Evolutionary conservation across 2,888 invertebrate genomes (phyloP).

Genomic region (Ashinkailepas kermadecensis): DNA sequence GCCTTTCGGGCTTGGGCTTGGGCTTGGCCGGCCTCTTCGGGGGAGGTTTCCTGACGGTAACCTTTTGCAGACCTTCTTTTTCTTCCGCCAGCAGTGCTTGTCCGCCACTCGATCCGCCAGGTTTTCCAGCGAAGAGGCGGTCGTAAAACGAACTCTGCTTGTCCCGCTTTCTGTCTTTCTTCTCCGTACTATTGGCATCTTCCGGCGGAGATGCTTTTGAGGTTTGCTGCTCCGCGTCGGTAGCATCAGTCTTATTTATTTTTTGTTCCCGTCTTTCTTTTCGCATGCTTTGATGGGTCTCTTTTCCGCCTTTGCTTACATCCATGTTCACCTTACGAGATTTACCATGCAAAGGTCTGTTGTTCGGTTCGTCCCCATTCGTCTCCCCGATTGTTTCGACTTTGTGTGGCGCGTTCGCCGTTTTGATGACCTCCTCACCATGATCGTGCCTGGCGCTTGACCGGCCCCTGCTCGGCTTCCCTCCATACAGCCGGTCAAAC

Average conservation of each 20-base stretch:
- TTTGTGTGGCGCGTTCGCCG: too few species aligned
- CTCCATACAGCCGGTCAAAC: background rate
- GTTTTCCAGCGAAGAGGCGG: background rate
- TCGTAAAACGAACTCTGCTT: constrained; percentile 8
- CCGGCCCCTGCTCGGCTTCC: background rate
- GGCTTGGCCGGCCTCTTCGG: background rate
- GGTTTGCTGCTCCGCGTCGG: background rate
- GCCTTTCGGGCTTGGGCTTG: background rate
- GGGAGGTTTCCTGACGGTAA: background rate
- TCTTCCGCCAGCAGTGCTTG: background rate
- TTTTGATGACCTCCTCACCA: background rate
- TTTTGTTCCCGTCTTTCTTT: background rate
- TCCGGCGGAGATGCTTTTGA: background rate
- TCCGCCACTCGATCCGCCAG: background rate
- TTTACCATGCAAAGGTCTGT: too few species aligned
- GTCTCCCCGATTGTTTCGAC: too few species aligned
- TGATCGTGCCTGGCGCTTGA: background rate
- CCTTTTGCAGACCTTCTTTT: background rate
- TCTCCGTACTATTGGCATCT: background rate
- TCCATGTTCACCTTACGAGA: too few species aligned
- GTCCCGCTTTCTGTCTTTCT: background rate
- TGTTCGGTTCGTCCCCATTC: too few species aligned
- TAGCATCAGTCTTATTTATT: background rate
- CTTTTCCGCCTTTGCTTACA: too few species aligned
- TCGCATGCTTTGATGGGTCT: too few species aligned